Conservation (phyloP, 2,113 vertebrate species). For the Corythornis cristatus region DNA sequence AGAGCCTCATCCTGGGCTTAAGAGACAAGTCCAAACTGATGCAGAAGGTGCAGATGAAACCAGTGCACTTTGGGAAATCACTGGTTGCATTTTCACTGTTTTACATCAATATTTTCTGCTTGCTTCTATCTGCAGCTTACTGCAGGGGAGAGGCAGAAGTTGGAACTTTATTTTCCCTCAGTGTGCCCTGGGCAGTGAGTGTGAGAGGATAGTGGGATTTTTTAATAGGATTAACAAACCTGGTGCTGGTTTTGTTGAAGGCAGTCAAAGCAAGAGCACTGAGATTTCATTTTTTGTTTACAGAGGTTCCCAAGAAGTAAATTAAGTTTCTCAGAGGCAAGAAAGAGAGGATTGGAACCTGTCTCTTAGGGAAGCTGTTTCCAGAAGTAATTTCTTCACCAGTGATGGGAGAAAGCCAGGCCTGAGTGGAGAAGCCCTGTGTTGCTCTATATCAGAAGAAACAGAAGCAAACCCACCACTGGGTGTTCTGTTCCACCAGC, state of each 20-base stretch:
- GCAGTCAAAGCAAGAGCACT: neutral
- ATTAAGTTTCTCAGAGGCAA: accelerated
- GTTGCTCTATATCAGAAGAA: accelerated
- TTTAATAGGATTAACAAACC: neutral
- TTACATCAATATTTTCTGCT: neutral
- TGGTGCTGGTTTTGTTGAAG: neutral
- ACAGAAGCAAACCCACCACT: accelerated
- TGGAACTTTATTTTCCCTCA: neutral
- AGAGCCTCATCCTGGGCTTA: neutral
- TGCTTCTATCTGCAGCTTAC: neutral
- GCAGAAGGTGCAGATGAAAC: neutral
- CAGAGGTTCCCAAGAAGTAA: neutral
- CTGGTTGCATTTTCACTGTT: neutral
- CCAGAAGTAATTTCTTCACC: neutral
- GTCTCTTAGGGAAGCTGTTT: neutral
- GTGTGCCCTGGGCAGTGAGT: neutral
- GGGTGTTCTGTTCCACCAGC: neutral
- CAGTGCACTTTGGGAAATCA: accelerated
- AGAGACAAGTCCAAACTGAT: neutral
- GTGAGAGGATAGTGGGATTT: accelerated
- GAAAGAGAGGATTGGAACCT: neutral
- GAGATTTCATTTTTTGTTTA: neutral
- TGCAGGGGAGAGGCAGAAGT: accelerated
- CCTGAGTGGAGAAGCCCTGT: neutral
- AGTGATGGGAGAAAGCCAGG: neutral